phyloP scores from a whole-genome alignment of 1,140 invertebrate genomes.

The Penaeus indicus region DNA sequence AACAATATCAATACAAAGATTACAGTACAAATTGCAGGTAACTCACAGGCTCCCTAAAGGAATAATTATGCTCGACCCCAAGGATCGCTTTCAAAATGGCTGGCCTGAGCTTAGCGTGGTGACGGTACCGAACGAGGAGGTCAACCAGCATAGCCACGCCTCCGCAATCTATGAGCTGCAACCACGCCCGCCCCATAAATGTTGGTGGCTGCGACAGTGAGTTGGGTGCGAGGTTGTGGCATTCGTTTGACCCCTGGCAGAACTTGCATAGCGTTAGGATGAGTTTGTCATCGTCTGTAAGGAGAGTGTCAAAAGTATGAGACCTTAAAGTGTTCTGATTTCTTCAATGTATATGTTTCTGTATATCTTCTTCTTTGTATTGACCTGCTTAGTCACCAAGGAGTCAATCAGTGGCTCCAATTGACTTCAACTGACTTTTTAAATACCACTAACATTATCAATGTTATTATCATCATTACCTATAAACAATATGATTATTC shows the following conservation, averaged over 20 bases:
- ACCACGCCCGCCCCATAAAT: conserved; percentile 46
- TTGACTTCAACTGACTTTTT: too few species aligned
- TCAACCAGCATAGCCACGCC: conserved; percentile 40
- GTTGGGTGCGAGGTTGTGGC: conserved; percentile 28
- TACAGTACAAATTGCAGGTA: background rate
- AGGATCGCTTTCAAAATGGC: conserved; percentile 41
- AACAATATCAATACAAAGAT: background rate
- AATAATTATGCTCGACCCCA: conserved; percentile 46
- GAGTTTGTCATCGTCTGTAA: conserved; percentile 44
- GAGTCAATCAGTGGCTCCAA: too few species aligned
- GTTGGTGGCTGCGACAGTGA: conserved; percentile 42
- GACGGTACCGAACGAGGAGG: conserved; percentile 26
- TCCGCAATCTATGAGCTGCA: conserved; percentile 48
- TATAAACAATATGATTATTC: too few species aligned
- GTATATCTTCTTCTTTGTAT: too few species aligned
- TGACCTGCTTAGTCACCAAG: too few species aligned
- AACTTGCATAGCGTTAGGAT: conserved; percentile 48
- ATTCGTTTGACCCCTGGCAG: conserved; percentile 42
- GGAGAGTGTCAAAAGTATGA: background rate
- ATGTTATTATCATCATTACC: too few species aligned
- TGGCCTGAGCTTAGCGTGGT: conserved; percentile 27
- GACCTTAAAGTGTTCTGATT: too few species aligned
- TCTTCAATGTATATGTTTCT: too few species aligned
- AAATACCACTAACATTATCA: too few species aligned
- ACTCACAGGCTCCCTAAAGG: conserved; percentile 42